These are phyloP conservation scores for Oryzias javanicus DNA, from an alignment of 2,113 vertebrate species.

Conservation along the genomic window DNA sequence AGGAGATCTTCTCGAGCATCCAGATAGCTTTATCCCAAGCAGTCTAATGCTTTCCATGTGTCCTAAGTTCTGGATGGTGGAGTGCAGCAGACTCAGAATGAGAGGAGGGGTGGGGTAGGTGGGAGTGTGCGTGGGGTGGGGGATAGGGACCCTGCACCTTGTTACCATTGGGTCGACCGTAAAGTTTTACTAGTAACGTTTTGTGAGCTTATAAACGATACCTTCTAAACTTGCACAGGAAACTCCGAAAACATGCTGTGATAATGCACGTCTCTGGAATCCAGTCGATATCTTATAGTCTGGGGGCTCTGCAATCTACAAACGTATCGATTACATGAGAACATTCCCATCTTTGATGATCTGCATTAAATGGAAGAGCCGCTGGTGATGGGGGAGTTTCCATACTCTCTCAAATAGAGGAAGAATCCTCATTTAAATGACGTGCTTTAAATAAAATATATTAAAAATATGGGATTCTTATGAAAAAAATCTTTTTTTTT, in stretches of 20 bases:
- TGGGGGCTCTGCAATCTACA: slow-evolving; percentile 50
- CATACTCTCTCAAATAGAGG: background rate
- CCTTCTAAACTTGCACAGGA: slow-evolving; percentile 75
- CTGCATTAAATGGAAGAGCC: slow-evolving; percentile 11
- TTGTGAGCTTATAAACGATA: slow-evolving; percentile 78
- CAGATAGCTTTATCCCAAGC: slow-evolving; percentile 24
- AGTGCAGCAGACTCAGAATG: slow-evolving; percentile 51
- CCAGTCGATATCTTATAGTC: slow-evolving; percentile 63
- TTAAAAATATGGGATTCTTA: background rate
- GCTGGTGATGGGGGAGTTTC: slow-evolving; percentile 2
- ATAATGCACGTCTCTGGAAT: slow-evolving; percentile 71
- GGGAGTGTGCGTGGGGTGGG: slow-evolving; percentile 4
- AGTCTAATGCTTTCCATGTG: slow-evolving; percentile 65
- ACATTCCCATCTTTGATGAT: slow-evolving; percentile 50
- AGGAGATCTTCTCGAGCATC: slow-evolving; percentile 9
- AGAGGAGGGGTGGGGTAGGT: slow-evolving; percentile 17
- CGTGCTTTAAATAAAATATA: background rate
- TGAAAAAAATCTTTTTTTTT: background rate
- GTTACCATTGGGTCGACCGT: slow-evolving; percentile 77
- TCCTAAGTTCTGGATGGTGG: slow-evolving; percentile 38
- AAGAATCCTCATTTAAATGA: background rate
- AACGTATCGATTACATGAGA: slow-evolving; percentile 68
- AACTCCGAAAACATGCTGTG: slow-evolving; percentile 74
- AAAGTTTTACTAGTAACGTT: slow-evolving; percentile 79
- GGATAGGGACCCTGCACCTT: slow-evolving; percentile 68